Base-by-base conservation (phyloP, 1,140 invertebrate species). In the Orius laevigatus region DNA sequence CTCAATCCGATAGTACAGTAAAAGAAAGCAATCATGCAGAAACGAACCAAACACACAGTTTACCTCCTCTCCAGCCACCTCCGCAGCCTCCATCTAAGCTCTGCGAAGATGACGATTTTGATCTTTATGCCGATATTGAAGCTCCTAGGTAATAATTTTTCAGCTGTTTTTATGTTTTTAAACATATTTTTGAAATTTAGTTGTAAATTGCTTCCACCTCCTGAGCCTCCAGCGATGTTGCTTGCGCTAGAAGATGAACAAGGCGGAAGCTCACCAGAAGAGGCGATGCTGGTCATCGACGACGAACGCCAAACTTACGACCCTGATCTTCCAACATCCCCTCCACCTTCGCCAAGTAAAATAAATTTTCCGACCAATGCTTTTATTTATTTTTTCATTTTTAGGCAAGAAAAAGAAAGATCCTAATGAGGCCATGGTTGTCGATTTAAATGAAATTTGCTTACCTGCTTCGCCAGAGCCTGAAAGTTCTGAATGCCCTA, bases 211-310 rank as follows among this genome's bases (percentile, higher is more conserved):
- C 54, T 48, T 33, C 68, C 69, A 0, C 66, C 72, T 1, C 71
- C 74, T 0, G 69, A 74, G 47, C 73, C 74, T 2, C 75, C 75
- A 0, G 65, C 66, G 0, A 58, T 65, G 14, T 59, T 68, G 3
- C 44, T 68, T 6, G 64, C 65, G 39, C 63, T 60, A 55, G 43
- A 45, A n/a, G 43, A 45, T 4, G 54, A 57, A 49, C 53, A 55
- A 42, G 56, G 59, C 55, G 73, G 73, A 31, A 71, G 76, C 42
- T 73, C 74, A 49, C 72, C 71, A 33, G 76, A 73, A 55, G 76
- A 79, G 53, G 68, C 72, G 2, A 74, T 76, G 11, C 59, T 79
- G 18, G 70, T 78, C 1, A 78, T 78, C n/a, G 78, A 77, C 52
- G 75, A 76, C 36, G 2, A 35, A 25, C 3, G 32, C 25, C 33